phyloP scores from a whole-genome alignment of 2,888 invertebrate genomes.

The Tubulanus polymorphus region DNA sequence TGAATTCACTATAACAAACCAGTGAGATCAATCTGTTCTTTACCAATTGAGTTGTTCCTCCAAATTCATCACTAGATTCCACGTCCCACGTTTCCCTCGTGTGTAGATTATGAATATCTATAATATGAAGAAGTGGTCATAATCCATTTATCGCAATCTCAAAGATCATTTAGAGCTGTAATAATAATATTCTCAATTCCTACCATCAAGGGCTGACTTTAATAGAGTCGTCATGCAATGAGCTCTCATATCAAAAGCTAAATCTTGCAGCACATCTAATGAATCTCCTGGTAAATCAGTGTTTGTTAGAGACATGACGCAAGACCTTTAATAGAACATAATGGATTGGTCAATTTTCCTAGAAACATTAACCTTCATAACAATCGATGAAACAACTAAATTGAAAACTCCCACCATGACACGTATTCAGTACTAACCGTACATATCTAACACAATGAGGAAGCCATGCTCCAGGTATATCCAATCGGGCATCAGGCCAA shows the following conservation, averaged over 20 bases:
- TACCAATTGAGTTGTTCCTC: conserved; percentile 79
- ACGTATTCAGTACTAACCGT: conserved; percentile 51
- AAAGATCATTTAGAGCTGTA: not conserved
- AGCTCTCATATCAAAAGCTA: conserved; percentile 81
- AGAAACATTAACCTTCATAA: too few relatives aligned
- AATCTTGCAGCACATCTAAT: conserved; percentile 74
- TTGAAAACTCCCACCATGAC: too few relatives aligned
- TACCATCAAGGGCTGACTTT: conserved; percentile 73
- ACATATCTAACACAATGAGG: conserved; percentile 78
- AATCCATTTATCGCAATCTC: not conserved
- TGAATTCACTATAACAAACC: not conserved
- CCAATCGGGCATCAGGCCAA: conserved; percentile 51
- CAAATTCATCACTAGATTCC: conserved; percentile 76
- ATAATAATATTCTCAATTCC: not conserved
- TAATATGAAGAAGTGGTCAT: conserved; percentile 6
- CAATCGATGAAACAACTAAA: too few relatives aligned
- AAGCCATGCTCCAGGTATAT: conserved; percentile 61
- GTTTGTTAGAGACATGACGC: conserved; percentile 71
- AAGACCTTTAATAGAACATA: conserved; percentile 64
- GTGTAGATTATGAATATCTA: conserved; percentile 44
- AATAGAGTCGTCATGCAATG: conserved; percentile 82
- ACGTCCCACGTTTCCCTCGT: conserved; percentile 80
- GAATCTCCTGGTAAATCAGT: conserved; percentile 86
- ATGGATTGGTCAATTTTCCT: too few relatives aligned
- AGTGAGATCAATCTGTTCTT: too few relatives aligned